Evolutionary conservation across 2,888 invertebrate species (phyloP), one percentile per base, ranked within the genome.

Genomic region (Drosophila falleni): DNA sequence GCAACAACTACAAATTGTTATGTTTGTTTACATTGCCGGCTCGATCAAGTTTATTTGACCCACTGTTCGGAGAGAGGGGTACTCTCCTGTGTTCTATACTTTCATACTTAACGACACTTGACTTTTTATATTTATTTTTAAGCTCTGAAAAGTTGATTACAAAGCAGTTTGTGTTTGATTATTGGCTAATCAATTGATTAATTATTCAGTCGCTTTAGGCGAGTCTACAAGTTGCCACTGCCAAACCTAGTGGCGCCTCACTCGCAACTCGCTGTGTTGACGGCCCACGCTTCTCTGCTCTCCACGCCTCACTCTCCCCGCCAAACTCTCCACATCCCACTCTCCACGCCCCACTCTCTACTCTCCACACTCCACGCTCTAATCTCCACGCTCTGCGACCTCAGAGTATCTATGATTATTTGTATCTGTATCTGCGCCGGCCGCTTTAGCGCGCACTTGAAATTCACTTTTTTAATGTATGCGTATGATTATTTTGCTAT

Each of bases 391-490:
- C 35, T 53, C 44, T 8, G 13, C 26, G 15, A 39, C 29, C 58
- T 37, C 46, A 8, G 16, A 47, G 15, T 26, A 26, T 47, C 29
- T 60, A n/a, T 60, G 44, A 39, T 39, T 26, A 26, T 53, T 50
- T n/a, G 41, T 37, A 51, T 51, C 23, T 65, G 47, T 31, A 41
- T 47, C 53, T 53, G 26, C 46, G 65, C 49, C 50, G 46, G 67
- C 54, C 53, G 56, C 60, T 67, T 61, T 33, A 60, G 16, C 55
- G 67, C 79, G 85, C 84, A 85, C 84, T 87, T 85, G 84, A 89
- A 74, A 76, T 61, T 61, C 51, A 19, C 23, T 56, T 64, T 61
- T 73, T 70, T 67, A 31, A 59, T 74, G 60, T 72, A 31, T 35
- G 56, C 23, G 33, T 46, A 23, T 23, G 23, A 37, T 51, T 50